These are phyloP conservation scores for Theristicus caerulescens DNA, from an alignment of 2,113 vertebrate species.

Conservation along the genomic window DNA sequence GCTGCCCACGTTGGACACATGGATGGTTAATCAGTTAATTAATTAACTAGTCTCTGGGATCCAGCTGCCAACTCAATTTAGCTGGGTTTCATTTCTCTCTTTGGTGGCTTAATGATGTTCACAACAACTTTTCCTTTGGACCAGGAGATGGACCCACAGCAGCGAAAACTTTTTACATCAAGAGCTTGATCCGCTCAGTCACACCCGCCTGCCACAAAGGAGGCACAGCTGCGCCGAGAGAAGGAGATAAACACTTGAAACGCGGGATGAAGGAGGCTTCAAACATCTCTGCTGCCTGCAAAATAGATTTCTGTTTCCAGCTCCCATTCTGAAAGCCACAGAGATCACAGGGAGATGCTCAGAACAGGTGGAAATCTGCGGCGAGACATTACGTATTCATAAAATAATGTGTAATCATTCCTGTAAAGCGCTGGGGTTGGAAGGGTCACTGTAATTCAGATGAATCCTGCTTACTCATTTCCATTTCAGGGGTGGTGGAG, in stretches of 20 bases:
- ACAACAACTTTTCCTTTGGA: not conserved
- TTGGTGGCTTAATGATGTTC: not conserved
- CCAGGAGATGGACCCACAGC: not conserved
- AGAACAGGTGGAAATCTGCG: not conserved
- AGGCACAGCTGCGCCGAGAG: not conserved
- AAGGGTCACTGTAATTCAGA: not conserved
- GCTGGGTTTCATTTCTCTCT: not conserved
- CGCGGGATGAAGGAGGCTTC: not conserved
- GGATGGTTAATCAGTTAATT: not conserved
- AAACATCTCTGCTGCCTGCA: slow-evolving; percentile 24
- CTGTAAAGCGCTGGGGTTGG: not conserved
- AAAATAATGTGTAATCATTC: not conserved
- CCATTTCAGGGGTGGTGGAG: not conserved
- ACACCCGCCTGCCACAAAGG: not conserved
- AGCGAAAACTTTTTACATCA: accelerated
- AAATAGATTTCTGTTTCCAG: not conserved
- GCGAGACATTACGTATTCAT: not conserved
- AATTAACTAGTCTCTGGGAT: not conserved
- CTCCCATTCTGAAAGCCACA: not conserved
- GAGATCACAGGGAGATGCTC: not conserved
- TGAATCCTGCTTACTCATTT: not conserved
- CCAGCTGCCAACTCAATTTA: not conserved
- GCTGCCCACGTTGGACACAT: accelerated
- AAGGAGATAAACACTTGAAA: slow-evolving; percentile 40
- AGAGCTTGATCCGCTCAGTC: not conserved